These are phyloP conservation scores for Drosophila recens DNA, from an alignment of 2,888 invertebrate genomes.

Conservation along the genomic window DNA sequence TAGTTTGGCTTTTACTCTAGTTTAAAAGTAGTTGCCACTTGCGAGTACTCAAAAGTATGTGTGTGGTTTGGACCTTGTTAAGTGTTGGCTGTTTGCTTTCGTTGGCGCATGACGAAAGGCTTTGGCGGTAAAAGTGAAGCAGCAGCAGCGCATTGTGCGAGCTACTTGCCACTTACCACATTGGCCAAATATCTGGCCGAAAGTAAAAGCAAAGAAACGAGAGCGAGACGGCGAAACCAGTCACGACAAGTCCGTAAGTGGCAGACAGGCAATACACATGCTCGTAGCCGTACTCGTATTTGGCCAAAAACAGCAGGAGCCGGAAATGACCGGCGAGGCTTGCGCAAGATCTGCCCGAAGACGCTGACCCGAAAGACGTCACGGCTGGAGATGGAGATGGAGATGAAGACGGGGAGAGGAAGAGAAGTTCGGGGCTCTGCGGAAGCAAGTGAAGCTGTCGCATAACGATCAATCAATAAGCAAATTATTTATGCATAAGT, in stretches of 20 bases:
- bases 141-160: conserved; percentile 21
- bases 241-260: conserved; percentile 43
- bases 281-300: conserved; percentile 13
- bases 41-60: background rate
- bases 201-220: conserved; percentile 70
- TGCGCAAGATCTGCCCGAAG: conserved; percentile 40
- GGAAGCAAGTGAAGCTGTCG: conserved; percentile 47
- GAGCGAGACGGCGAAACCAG: conserved; percentile 52
- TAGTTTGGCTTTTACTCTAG: conserved; percentile 4
- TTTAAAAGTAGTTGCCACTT: background rate
- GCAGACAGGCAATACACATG: conserved; percentile 12
- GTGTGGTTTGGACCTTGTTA: conserved; percentile 16
- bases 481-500: conserved; percentile 58
- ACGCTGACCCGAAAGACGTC: conserved; percentile 54
- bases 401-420: background rate
- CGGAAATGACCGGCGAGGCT: conserved; percentile 55
- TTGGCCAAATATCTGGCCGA: conserved; percentile 55
- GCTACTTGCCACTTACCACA: conserved; percentile 40
- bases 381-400: background rate
- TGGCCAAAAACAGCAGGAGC: conserved; percentile 70
- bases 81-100: conserved; percentile 26
- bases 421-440: conserved; percentile 11
- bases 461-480: conserved; percentile 64
- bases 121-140: conserved; percentile 48
- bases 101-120: conserved; percentile 44